Conservation (phyloP, 2,113 vertebrate genomes). For the Nannospalax galili region DNA sequence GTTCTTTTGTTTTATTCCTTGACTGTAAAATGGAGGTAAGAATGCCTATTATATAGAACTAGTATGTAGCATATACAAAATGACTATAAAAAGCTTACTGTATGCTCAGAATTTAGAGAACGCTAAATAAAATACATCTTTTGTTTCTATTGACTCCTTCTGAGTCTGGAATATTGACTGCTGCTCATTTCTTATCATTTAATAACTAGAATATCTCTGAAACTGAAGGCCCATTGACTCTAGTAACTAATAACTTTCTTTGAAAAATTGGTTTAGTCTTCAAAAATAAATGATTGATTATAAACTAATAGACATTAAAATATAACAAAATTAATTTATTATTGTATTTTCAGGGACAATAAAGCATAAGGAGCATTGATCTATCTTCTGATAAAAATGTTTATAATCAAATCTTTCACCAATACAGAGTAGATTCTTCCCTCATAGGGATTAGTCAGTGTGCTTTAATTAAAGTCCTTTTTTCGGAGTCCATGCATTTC, state of each 20-base stretch:
- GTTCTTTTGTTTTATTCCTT: neutral
- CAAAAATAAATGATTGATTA: conserved; percentile 6
- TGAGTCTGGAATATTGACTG: neutral
- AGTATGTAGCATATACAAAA: neutral
- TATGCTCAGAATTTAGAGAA: conserved; percentile 34
- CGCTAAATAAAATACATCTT: neutral
- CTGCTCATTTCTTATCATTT: conserved; percentile 10
- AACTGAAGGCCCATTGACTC: neutral
- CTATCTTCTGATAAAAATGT: neutral
- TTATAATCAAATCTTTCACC: neutral
- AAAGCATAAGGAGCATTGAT: neutral
- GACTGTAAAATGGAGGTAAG: neutral
- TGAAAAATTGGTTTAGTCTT: neutral
- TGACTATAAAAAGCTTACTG: neutral
- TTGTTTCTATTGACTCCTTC: neutral
- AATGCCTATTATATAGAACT: neutral
- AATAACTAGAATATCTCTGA: neutral
- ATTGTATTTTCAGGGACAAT: neutral
- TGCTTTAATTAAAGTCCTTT: conserved; percentile 56
- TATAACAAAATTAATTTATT: neutral
- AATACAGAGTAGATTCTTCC: neutral
- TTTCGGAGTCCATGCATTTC: neutral
- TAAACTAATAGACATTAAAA: neutral
- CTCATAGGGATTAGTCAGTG: neutral
- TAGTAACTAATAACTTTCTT: neutral